Evolutionary conservation across 2,888 invertebrate species (phyloP), one percentile per base, ranked within the genome.

Genomic region (Metellina segmentata): DNA sequence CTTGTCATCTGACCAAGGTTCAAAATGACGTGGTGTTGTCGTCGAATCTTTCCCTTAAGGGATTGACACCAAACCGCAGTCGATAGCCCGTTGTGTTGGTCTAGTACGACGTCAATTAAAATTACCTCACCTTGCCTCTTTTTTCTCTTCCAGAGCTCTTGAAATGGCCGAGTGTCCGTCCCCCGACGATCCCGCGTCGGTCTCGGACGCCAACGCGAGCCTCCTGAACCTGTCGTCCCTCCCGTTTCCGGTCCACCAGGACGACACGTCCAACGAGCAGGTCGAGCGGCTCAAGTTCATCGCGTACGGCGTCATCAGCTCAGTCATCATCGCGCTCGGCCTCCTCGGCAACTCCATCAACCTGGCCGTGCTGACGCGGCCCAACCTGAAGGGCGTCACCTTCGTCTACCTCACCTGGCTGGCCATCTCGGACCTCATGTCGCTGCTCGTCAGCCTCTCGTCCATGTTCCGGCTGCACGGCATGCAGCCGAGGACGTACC

Each of bases 341-440:
- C 94, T 95, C 6, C 93, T 96, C 48, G 95, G 95, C 8, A 96
- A 96, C 93, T 93, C 95, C 51, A 94, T 95, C 72, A 96, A 95
- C 87, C 94, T 96, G 20, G 94, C 95, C 85, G 95, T 95, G 11
- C 94, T 96, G 61, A 95, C 95, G 0, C 94, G 95, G 92, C 95
- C 95, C 0, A 94, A 95, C 72, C 94, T 96, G 77, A 94, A 95
- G 95, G 95, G 95, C 52, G 95, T 95, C 75, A 95, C 95, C 82
- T 95, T 95, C 94, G 94, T 95, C 16, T 95, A 95, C 93, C 94
- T 95, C 70, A 94, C 95, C 52, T 94, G 95, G 93, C 94, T 96
- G 77, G 95, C 95, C 74, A 94, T 94, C 61, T 94, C 95, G 7
- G 95, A 95, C 93, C 94, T 95, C 48, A 94, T 95, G n/a, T 95